A percentile compares a stretch with the other conserved stretches of the same genome.
Conservation (phyloP, 2,113 vertebrate species). For the Alexandromys fortis region DNA sequence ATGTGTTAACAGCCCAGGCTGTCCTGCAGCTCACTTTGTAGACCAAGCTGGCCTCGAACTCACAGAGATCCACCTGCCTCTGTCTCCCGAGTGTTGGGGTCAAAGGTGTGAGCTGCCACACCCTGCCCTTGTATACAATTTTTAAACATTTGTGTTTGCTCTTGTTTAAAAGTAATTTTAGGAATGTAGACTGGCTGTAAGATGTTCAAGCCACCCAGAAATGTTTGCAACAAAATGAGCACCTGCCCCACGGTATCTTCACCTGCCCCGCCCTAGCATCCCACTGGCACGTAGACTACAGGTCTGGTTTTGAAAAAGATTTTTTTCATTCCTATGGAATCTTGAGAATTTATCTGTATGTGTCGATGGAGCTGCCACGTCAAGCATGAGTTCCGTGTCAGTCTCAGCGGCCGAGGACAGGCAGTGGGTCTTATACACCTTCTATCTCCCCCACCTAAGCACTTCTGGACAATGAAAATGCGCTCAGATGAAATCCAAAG, state of each 20-base stretch:
- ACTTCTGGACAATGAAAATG: not conserved
- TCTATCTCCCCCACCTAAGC: not conserved
- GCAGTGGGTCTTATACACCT: not conserved
- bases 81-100: not conserved
- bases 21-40: not conserved
- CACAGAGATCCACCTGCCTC: not conserved
- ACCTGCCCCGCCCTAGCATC: not conserved
- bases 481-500: not conserved
- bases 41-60: not conserved
- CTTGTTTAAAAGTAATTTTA: not conserved
- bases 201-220: not conserved
- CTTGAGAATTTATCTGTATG: not conserved
- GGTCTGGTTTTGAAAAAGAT: not conserved
- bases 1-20: not conserved
- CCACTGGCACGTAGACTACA: not conserved
- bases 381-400: not conserved
- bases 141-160: not conserved
- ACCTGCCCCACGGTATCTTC: not conserved
- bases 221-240: not conserved
- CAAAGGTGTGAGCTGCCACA: not conserved
- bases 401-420: not conserved
- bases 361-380: not conserved
- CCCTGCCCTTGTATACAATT: not conserved
- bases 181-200: not conserved
- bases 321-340: not conserved